Evolutionary conservation across 2,113 vertebrate genomes (phyloP).

Genomic region (Pogonocichla stellata): DNA sequence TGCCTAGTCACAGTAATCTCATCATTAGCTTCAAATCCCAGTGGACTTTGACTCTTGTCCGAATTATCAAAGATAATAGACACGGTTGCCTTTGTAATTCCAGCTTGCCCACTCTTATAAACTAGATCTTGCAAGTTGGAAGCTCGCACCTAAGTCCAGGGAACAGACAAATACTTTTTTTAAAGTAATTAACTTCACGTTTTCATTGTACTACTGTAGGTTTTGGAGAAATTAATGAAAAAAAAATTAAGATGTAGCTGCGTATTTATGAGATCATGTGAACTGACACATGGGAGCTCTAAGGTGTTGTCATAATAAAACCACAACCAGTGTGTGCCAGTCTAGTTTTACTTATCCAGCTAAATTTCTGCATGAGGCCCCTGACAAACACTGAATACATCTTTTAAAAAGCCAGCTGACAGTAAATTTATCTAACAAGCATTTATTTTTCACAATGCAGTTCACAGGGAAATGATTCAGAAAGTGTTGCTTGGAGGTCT

Average conservation of each 20-base stretch:
- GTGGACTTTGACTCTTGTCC: conserved; percentile 89
- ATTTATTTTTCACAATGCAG: not conserved
- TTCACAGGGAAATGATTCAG: not conserved
- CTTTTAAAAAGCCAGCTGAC: not conserved
- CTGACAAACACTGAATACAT: not conserved
- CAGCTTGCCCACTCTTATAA: conserved; percentile 94
- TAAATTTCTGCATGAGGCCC: not conserved
- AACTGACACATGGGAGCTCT: not conserved
- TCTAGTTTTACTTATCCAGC: not conserved
- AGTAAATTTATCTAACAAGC: not conserved
- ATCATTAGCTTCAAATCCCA: conserved; percentile 89
- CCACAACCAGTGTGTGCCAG: not conserved
- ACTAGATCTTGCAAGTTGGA: conserved; percentile 90
- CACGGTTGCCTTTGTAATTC: conserved; percentile 89
- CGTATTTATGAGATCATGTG: not conserved
- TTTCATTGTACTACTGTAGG: not conserved
- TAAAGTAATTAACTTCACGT: not conserved
- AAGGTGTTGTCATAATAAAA: not conserved
- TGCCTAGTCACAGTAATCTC: conserved; percentile 93
- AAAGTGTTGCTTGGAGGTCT: not conserved
- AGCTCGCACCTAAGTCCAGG: conserved; percentile 84
- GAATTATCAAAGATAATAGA: conserved; percentile 94
- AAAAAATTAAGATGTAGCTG: not conserved
- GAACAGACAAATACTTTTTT: not conserved
- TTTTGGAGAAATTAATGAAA: not conserved